phyloP scores from a whole-genome alignment of 2,797 vertebrate species.

The Helostoma temminkii region DNA sequence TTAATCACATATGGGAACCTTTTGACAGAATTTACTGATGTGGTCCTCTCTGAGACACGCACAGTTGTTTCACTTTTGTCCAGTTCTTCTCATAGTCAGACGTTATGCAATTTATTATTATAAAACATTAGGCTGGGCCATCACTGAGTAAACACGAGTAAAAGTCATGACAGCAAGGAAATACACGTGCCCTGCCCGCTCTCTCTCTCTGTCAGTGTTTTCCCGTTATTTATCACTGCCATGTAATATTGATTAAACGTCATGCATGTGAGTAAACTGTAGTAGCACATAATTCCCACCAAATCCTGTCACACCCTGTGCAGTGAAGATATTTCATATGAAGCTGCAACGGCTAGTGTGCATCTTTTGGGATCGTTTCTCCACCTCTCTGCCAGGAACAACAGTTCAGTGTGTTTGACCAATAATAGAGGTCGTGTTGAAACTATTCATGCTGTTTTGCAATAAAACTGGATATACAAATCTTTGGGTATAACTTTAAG shows the following conservation, averaged over 20 bases:
- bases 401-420: conserved; percentile 34
- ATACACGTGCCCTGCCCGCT: neutral
- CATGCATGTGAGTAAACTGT: conserved; percentile 8
- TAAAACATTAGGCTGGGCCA: conserved; percentile 21
- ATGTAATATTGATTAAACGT: conserved; percentile 13
- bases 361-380: conserved; percentile 13
- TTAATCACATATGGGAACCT: conserved; percentile 38
- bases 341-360: conserved; percentile 15
- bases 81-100: conserved; percentile 26
- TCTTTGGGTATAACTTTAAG: neutral
- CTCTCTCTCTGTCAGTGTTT: neutral
- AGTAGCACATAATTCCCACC: conserved; percentile 25
- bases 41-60: conserved; percentile 15
- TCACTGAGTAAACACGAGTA: conserved; percentile 16
- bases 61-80: conserved; percentile 33
- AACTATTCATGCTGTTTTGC: conserved; percentile 34
- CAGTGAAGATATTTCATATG: conserved; percentile 7
- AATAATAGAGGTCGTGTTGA: conserved; percentile 27
- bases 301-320: conserved; percentile 18
- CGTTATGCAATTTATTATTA: conserved; percentile 39
- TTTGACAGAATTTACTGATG: conserved; percentile 41
- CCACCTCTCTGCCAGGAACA: conserved; percentile 34
- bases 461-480: conserved; percentile 24
- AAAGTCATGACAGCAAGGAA: conserved; percentile 33
- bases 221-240: conserved; percentile 8